phyloP scores from a whole-genome alignment of 1,140 invertebrate genomes.

The Samia ricini region DNA sequence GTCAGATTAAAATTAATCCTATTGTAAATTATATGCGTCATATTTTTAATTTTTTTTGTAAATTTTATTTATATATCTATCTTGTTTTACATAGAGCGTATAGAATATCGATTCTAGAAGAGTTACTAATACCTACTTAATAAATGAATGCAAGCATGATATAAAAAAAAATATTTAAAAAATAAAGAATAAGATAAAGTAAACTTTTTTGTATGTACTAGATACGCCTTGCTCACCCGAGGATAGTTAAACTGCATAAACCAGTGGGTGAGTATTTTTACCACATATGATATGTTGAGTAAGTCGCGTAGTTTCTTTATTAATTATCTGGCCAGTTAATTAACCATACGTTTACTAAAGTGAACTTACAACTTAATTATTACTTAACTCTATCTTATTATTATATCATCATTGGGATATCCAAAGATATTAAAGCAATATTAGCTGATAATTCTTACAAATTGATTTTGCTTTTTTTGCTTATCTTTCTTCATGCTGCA shows the following conservation, averaged over 20 bases:
- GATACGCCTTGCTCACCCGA: too few species aligned
- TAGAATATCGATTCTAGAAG: background rate
- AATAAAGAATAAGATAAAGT: too few species aligned
- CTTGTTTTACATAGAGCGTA: slow-evolving; percentile 18
- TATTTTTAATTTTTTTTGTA: slow-evolving; percentile 11
- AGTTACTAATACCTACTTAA: background rate
- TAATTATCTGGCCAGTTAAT: too few species aligned
- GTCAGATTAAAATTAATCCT: slow-evolving; percentile 54
- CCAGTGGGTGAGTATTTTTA: too few species aligned
- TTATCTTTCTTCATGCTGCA: background rate
- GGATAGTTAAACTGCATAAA: too few species aligned
- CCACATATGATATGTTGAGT: too few species aligned
- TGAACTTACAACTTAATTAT: background rate
- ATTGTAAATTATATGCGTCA: slow-evolving; percentile 46
- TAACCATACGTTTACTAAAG: too few species aligned
- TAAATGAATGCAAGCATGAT: background rate
- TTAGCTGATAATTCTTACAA: background rate
- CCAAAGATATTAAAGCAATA: background rate
- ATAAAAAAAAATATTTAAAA: too few species aligned
- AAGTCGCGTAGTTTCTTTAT: too few species aligned
- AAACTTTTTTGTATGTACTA: too few species aligned
- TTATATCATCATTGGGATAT: background rate
- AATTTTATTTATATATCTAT: slow-evolving; percentile 24
- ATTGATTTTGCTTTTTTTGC: background rate
- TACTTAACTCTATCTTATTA: background rate